Evolutionary conservation across 2,113 vertebrate species (phyloP).

Genomic region (Nycticryphes semicollaris): DNA sequence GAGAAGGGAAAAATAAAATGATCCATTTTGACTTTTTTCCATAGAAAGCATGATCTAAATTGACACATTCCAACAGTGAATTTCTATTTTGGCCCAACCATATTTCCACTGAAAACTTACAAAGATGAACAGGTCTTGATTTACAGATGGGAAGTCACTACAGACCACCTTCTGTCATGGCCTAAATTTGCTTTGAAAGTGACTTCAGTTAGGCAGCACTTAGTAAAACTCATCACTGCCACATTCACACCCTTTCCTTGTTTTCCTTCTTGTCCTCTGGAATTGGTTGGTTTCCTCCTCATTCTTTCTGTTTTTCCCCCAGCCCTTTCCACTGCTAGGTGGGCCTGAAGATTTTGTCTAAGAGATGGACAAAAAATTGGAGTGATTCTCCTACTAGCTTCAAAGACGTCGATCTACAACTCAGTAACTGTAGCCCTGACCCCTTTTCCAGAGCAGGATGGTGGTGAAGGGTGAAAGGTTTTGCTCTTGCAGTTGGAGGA

Average conservation of each 20-base stretch:
- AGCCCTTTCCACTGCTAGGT: background rate
- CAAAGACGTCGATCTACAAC: background rate
- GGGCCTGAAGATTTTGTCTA: background rate
- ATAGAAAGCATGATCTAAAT: background rate
- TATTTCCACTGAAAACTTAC: background rate
- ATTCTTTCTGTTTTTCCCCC: background rate
- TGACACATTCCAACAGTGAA: background rate
- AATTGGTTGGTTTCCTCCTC: background rate
- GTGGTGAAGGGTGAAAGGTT: background rate
- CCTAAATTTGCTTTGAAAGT: background rate
- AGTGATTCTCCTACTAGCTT: background rate
- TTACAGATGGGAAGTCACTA: background rate
- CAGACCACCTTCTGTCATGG: background rate
- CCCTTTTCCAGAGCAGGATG: background rate
- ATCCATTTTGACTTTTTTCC: background rate
- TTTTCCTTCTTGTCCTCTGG: background rate
- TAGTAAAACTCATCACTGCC: background rate
- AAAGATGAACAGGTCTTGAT: background rate
- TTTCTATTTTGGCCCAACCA: background rate
- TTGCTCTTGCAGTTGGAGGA: background rate
- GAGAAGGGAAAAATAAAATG: background rate
- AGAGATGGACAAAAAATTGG: background rate
- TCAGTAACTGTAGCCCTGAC: background rate
- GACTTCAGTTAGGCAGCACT: background rate
- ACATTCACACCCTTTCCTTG: background rate